These are phyloP conservation scores for Aselliscus stoliczkanus DNA, from an alignment of 2,797 vertebrate species.

Conservation along the genomic window DNA sequence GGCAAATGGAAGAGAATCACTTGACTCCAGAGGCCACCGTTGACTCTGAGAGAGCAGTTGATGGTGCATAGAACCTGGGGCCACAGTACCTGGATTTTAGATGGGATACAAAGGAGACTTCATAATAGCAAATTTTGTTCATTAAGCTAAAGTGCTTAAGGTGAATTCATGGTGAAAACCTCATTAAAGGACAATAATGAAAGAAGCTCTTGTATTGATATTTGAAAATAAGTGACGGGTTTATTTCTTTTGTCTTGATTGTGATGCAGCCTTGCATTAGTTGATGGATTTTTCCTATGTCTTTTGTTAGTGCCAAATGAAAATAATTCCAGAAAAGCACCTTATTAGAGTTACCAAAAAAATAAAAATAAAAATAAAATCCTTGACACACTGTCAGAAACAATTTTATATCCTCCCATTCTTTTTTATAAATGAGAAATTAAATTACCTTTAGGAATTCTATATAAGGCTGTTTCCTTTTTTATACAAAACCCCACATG, in stretches of 20 bases:
- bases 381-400: constrained; percentile 51
- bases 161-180: constrained; percentile 58
- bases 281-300: not conserved
- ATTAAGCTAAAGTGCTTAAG: constrained; percentile 53
- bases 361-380: not conserved
- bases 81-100: not conserved
- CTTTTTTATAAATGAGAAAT: constrained; percentile 51
- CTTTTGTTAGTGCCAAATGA: constrained; percentile 49
- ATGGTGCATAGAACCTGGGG: not conserved
- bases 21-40: not conserved
- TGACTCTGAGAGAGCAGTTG: not conserved
- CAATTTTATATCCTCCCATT: constrained; percentile 28
- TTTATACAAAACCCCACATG: not conserved
- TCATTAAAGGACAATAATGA: constrained; percentile 45
- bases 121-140: constrained; percentile 55
- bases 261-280: constrained; percentile 29
- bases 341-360: constrained; percentile 41
- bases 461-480: not conserved
- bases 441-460: constrained; percentile 38
- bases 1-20: not conserved
- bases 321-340: constrained; percentile 56
- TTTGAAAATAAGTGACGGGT: constrained; percentile 62
- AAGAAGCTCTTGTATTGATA: constrained; percentile 33
- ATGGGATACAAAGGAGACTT: constrained; percentile 45
- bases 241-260: constrained; percentile 66